Evolutionary conservation across 2,888 invertebrate genomes (phyloP).

Genomic region (Aromia moschata): DNA sequence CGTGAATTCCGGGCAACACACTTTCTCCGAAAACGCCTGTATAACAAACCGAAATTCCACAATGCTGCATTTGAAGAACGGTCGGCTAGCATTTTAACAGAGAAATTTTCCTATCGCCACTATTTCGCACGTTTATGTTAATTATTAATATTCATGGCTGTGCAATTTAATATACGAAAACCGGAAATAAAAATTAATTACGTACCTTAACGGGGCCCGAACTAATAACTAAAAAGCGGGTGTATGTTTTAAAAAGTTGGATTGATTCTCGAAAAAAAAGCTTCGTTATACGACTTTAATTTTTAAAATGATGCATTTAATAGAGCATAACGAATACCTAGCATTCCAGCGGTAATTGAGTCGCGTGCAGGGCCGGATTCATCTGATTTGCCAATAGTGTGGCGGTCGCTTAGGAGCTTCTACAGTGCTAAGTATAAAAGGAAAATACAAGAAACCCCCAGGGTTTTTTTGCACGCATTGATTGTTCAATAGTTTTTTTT

Average conservation of each 20-base stretch:
- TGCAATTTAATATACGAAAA: neutral
- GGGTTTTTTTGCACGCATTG: too few species aligned
- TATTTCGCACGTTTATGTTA: neutral
- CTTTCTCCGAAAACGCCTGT: constrained; percentile 17
- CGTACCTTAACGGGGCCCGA: neutral
- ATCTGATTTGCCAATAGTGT: neutral
- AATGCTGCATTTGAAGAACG: neutral
- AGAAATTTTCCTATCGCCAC: neutral
- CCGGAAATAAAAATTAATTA: neutral
- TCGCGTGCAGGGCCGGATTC: constrained; percentile 5
- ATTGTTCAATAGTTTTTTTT: too few species aligned
- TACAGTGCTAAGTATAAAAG: too few species aligned
- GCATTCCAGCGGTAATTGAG: constrained; percentile 14
- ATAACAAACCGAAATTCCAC: neutral
- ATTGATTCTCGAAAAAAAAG: constrained; percentile 1
- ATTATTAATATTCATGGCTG: neutral
- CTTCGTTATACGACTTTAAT: constrained; percentile 1
- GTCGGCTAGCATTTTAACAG: neutral
- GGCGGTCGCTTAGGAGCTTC: too few species aligned
- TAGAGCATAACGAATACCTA: constrained; percentile 17
- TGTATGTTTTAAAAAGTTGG: neutral
- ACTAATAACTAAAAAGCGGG: neutral
- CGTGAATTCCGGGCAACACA: too few species aligned
- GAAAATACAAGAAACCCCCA: too few species aligned
- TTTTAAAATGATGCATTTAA: constrained; percentile 8